Base-by-base conservation (phyloP, 2,113 vertebrate species). In the Butorides virescens region DNA sequence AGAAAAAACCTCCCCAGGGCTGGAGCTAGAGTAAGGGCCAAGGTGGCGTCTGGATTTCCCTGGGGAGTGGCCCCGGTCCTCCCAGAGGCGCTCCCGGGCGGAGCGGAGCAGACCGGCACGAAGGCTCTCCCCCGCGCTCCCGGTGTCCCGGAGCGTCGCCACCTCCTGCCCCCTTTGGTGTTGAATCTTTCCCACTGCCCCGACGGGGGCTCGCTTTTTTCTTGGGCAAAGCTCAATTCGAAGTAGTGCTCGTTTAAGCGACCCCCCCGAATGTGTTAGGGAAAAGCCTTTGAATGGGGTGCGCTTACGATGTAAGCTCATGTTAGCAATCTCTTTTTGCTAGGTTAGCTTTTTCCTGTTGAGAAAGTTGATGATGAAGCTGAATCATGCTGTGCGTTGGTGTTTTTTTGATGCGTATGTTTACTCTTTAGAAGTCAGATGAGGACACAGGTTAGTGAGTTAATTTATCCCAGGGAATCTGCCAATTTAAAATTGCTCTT, bases 261-360 rank as follows among this genome's bases (percentile, higher is more conserved):
- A 30, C 5, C 8, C 2, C 13, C 25, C 14, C 1, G 13, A 13
- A 1, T 4, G 15, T 8, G 14, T 3, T 13, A 8, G 29, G 36
- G 27, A 18, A 55, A 71, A 55, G 65, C 19, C n/a, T 56, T 37
- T 30, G 4, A 11, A 1, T 1, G 18, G 22, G 36, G 5, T 20
- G 67, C 17, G 4, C 26, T 27, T 42, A 3, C 13, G 37, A 0
- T 27, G 15, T 34, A 9, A 58, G 8, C 44, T 80, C 39, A 3
- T 2, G 34, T 9, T 10, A 58, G 36, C 9, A 1, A 4, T 12
- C 30, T 30, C 6, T 29, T 70, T 22, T 26, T 18, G 27, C 32
- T 61, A 16, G 75, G 71, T 3, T 73, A 77, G 34, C 9, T 27
- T 75, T 67, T 39, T 49, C 11, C 21, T 47, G 0, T 7, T 49